Percentiles rank a stretch among this genome's conserved stretches.
phyloP scores from a whole-genome alignment of 2,888 invertebrate species.

The Sphaerophoria taeniata region DNA sequence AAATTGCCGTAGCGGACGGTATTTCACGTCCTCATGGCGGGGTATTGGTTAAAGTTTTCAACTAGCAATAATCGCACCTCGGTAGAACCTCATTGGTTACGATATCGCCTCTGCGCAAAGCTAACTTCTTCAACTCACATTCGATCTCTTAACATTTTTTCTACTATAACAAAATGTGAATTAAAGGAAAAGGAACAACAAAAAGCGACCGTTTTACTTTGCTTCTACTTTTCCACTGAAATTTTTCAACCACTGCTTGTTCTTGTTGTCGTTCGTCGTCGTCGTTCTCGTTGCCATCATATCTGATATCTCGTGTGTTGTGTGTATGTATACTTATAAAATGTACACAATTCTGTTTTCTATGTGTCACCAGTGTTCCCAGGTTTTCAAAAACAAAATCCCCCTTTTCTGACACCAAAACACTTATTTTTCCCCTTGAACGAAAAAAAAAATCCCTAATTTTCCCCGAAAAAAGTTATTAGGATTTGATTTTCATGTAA shows the following conservation, averaged over 20 bases:
- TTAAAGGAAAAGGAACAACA: slow-evolving; percentile 60
- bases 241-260: background rate
- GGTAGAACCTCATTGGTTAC: slow-evolving; percentile 95
- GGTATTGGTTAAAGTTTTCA: slow-evolving; percentile 97
- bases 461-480: too few species aligned
- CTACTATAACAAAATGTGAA: slow-evolving; percentile 76
- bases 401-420: too few species aligned
- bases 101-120: slow-evolving; percentile 97
- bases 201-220: background rate
- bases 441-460: too few species aligned
- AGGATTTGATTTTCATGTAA: too few species aligned
- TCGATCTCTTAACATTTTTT: slow-evolving; percentile 18
- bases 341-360: too few species aligned
- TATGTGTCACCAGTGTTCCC: too few species aligned
- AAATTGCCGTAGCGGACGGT: slow-evolving; percentile 94
- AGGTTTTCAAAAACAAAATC: too few species aligned
- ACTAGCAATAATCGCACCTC: slow-evolving; percentile 96
- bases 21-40: slow-evolving; percentile 94
- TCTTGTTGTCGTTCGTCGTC: slow-evolving; percentile 3
- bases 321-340: too few species aligned
- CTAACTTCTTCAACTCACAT: slow-evolving; percentile 79
- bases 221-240: background rate
- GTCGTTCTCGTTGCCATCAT: background rate
- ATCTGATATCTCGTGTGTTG: too few species aligned
- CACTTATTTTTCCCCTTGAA: too few species aligned